Evolutionary conservation across 2,888 invertebrate species (phyloP), one percentile per base, ranked within the genome.

Genomic region (Falcaria lacertinaria): DNA sequence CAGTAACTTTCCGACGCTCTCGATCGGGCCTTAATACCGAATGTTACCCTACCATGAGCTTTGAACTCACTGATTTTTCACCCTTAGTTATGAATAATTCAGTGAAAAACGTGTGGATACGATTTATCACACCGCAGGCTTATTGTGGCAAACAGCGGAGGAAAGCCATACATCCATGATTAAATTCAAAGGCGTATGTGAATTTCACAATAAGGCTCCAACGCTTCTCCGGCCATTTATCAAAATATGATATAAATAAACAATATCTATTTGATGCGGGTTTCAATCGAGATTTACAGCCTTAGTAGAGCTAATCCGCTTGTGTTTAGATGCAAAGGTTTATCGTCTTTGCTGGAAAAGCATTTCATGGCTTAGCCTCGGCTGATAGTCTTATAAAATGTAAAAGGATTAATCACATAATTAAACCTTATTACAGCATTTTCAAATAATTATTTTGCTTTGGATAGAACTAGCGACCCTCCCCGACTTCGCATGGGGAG

Each of bases 1-100:
- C 25, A 7, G 43, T 50, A 57, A 50, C 41, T 54, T 47, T 45
- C 16, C n/a, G 36, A 22, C 33, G 42, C 33, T 42, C 28, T 19
- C 32, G 33, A 15, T 39, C 34, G 35, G 42, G 34, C 32, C 15
- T 34, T 50, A 34, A 43, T 38, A 41, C 33, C 32, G 48, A 48
- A 43, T 34, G 14, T 38, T 25, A 15, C 22, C 33, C 42, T 42
- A 42, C 36, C 33, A 33, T 36, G 42, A 15, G 33, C 37, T 42
- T 22, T 19, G 42, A 37, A 42, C 37, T 42, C 42, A 33, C 35
- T 36, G 32, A 32, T 36, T 36, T 42, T 42, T 42, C 41, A 34
- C 39, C 11, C 41, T 35, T 5, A 28, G n/a, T 6, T 16, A 35
- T 41, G 35, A 41, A 35, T 41, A 35, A 41, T 35, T 41, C 28